phyloP scores from a whole-genome alignment of 2,797 vertebrate genomes.

The Etheostoma nigrum region DNA sequence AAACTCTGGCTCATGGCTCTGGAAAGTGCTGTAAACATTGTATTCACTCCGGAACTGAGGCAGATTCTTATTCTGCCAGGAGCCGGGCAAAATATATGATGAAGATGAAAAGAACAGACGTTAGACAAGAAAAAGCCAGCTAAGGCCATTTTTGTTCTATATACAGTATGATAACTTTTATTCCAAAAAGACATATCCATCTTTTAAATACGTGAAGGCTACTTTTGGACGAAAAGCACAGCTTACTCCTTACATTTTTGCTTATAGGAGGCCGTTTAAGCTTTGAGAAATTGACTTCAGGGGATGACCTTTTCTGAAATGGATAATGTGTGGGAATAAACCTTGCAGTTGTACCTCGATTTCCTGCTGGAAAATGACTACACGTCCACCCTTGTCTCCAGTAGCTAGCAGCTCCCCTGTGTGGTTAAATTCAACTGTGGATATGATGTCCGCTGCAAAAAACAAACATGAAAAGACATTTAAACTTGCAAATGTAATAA shows the following conservation, averaged over 20 bases:
- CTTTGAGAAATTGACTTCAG: background rate
- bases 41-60: conserved; percentile 97
- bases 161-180: background rate
- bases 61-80: conserved; percentile 91
- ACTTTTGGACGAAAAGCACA: background rate
- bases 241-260: background rate
- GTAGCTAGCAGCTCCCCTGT: conserved; percentile 99
- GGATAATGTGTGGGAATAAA: conserved; percentile 13
- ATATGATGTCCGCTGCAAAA: conserved; percentile 94
- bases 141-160: background rate
- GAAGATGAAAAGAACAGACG: background rate
- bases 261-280: background rate
- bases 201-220: background rate
- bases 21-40: conserved; percentile 99
- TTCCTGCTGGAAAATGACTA: conserved; percentile 97
- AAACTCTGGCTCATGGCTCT: conserved; percentile 99
- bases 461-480: conserved; percentile 19
- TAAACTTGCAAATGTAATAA: background rate
- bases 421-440: conserved; percentile 99
- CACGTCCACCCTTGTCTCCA: conserved; percentile 97
- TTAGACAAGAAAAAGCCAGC: conserved; percentile 11
- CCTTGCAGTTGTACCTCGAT: conserved; percentile 77
- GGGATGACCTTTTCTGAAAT: conserved; percentile 8
- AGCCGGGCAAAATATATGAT: background rate
- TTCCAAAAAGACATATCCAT: background rate